Base-by-base conservation (phyloP, 2,797 vertebrate genomes). In the Rhinatrema bivittatum region DNA sequence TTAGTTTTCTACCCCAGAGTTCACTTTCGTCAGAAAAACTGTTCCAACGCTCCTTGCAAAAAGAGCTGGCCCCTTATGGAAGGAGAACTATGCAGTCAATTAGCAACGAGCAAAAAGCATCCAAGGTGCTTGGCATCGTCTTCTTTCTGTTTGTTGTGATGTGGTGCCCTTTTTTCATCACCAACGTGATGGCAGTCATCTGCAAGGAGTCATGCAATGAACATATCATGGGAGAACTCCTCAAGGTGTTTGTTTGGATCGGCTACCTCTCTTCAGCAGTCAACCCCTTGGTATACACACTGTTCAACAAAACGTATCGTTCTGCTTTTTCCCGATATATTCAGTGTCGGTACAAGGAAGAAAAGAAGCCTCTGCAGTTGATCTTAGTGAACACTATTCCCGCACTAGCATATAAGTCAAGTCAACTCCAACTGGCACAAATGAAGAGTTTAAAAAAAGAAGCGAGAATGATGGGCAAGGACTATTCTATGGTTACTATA, bases 131-230 rank as follows among this genome's bases (percentile, higher is more conserved):
- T 19, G 95, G 95, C 8, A 89, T 98, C 28, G 94, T 98, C 36
- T 98, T 98, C 61, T 90, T 96, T 24, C 87, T 98, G 34, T 98
- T 98, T 9, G 93, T 98, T 42, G 81, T 95, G 46, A 98, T 98
- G 95, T 98, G 95, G 95, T 95, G 94, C 60, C 95, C 95, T 0
- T 98, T 98, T 51, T 98, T 98, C 65, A 79, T 98, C 73, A 98
- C 94, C 23, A 98, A 98, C 22, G 91, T 98, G 38, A 81, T 96
- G 78, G 80, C 81, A 0, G 93, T 94, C 53, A 84, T 85, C 22
- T 98, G 95, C 30, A 82, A 85, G 25, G 67, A 87, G 2, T 72
- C 74, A 0, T 98, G 95, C 17, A 77, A 87, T 2, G 63, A 85
- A 2, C 46, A 49, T 0, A 52, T 96, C 35, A 78, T 95, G 34